Evolutionary conservation across 2,797 vertebrate genomes (phyloP).

Genomic region (Lacerta bilineata): DNA sequence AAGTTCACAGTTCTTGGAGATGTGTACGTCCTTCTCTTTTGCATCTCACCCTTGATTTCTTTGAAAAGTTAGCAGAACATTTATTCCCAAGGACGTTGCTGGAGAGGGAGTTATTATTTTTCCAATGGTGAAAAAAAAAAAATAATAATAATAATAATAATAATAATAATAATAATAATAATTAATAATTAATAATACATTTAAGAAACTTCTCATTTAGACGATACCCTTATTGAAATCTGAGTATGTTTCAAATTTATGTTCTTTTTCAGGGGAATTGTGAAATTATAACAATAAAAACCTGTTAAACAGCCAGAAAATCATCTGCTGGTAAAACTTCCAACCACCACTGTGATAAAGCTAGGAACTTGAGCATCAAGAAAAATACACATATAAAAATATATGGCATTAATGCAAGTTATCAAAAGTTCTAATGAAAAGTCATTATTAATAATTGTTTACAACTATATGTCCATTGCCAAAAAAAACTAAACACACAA

Average conservation of each 20-base stretch:
- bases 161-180: neutral
- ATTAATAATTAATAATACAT: neutral
- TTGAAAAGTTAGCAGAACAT: neutral
- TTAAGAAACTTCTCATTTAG: neutral
- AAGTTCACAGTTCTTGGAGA: neutral
- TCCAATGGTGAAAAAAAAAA: neutral
- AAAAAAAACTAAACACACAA: no score
- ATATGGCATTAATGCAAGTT: neutral
- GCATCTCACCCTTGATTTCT: neutral
- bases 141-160: no score
- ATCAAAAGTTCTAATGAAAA: no score
- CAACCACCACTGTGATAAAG: neutral
- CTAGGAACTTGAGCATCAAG: neutral
- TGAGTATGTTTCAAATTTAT: neutral
- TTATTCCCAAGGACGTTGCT: neutral
- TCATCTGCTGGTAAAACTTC: neutral
- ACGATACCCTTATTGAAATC: neutral
- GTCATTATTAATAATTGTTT: no score
- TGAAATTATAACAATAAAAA: neutral
- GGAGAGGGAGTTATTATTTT: neutral
- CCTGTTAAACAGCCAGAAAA: neutral
- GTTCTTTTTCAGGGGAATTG: neutral
- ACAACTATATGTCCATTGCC: no score
- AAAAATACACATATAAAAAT: neutral
- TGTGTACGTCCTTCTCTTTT: neutral